These are phyloP conservation scores for Rhogogaster chlorosoma DNA, from an alignment of 2,888 invertebrate genomes.

Conservation along the genomic window DNA sequence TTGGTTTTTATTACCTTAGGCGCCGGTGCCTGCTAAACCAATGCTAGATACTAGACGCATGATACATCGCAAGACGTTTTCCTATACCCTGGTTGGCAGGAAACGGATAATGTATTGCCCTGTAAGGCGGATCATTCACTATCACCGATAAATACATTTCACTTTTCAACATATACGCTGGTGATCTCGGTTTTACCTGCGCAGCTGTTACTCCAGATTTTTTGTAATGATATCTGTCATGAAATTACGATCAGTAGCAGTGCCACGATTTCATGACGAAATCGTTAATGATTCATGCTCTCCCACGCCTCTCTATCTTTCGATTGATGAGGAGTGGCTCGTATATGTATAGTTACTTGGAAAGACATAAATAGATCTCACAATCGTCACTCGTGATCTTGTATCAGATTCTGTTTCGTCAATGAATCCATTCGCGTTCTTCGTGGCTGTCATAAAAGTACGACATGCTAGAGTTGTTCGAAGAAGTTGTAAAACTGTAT, in stretches of 20 bases:
- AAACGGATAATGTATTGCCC: background rate
- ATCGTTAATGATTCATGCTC: slow-evolving; percentile 17
- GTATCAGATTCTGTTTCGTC: background rate
- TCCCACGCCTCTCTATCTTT: slow-evolving; percentile 13
- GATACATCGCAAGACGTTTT: background rate
- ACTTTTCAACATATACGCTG: background rate
- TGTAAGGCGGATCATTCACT: background rate
- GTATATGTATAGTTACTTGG: background rate
- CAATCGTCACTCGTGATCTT: background rate
- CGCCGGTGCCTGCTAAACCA: slow-evolving; percentile 7
- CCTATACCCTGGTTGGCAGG: background rate
- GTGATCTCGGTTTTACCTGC: background rate
- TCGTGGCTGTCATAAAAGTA: background rate
- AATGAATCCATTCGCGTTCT: background rate
- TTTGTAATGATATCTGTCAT: background rate
- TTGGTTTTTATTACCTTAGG: slow-evolving; percentile 8
- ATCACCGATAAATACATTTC: background rate
- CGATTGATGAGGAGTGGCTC: background rate
- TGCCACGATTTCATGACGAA: background rate
- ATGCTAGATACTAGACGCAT: background rate
- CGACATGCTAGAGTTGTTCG: background rate
- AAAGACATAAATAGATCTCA: background rate
- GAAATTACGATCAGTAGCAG: background rate
- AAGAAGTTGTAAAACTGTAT: background rate
- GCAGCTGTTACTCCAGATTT: background rate